Evolutionary conservation across 2,888 invertebrate species (phyloP).

Genomic region (Diaperis boleti): DNA sequence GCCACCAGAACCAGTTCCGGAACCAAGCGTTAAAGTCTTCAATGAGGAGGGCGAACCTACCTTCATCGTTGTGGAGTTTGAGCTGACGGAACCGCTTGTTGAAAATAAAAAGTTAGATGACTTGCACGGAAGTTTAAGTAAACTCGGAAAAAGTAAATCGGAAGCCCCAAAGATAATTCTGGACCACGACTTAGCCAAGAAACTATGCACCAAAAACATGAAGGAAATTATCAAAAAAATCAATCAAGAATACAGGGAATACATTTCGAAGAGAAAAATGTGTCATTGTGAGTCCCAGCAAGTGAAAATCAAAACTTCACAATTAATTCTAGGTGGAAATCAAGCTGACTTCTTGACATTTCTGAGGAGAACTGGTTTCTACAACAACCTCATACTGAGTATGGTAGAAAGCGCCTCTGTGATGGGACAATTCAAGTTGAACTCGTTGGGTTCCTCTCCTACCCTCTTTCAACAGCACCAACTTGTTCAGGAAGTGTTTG

Average conservation of each 20-base stretch:
- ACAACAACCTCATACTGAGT: no score
- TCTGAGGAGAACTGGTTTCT: no score
- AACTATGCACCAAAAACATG: constrained; percentile 57
- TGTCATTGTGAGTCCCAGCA: no score
- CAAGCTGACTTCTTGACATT: no score
- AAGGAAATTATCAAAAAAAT: constrained; percentile 56
- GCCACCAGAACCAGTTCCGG: constrained; percentile 47
- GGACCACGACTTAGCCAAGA: constrained; percentile 53
- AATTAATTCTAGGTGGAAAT: no score
- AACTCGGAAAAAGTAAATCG: constrained; percentile 46
- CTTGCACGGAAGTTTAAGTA: constrained; percentile 49
- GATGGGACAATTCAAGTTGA: no score
- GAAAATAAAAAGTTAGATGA: constrained; percentile 57
- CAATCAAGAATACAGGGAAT: constrained; percentile 55
- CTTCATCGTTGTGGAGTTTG: constrained; percentile 62
- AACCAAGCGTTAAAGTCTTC: constrained; percentile 58
- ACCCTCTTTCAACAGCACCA: no score
- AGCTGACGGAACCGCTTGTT: constrained; percentile 57
- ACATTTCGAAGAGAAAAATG: no score
- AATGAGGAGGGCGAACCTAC: constrained; percentile 59
- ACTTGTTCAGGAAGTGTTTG: no score
- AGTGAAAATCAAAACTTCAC: no score
- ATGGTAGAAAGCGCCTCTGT: no score
- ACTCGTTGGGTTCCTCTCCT: no score
- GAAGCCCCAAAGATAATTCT: constrained; percentile 52